Conservation (phyloP, 2,888 invertebrate genomes). For the Lingula anatina region DNA sequence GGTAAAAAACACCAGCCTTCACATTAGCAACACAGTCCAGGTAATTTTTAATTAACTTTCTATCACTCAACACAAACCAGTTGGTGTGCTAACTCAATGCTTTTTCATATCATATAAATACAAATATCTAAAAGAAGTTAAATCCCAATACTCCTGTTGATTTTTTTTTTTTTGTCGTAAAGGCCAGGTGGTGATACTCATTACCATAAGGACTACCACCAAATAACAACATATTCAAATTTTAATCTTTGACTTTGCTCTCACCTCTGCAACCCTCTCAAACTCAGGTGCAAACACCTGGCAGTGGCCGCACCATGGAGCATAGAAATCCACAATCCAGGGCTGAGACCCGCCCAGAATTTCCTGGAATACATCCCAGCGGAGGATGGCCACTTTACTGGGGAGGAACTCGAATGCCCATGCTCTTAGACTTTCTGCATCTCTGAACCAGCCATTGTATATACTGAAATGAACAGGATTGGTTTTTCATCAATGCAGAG, state of each 20-base stretch:
- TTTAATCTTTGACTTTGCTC: no score
- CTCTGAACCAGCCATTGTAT: slow-evolving; percentile 62
- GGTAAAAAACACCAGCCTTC: no score
- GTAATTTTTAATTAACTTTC: no score
- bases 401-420: slow-evolving; percentile 66
- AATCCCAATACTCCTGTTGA: no score
- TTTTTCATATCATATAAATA: no score
- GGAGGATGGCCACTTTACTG: slow-evolving; percentile 53
- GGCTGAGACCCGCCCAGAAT: slow-evolving; percentile 57
- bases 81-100: no score
- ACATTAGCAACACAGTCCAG: no score
- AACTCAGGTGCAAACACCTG: slow-evolving; percentile 66
- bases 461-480: slow-evolving; percentile 50
- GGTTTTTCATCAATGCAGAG: no score
- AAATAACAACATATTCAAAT: not conserved
- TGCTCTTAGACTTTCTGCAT: slow-evolving; percentile 60
- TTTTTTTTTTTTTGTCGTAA: no score
- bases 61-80: no score
- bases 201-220: not conserved
- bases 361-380: slow-evolving; percentile 43
- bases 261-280: slow-evolving; percentile 62
- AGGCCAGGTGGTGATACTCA: not conserved
- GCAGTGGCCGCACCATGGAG: slow-evolving; percentile 58
- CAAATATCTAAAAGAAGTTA: no score
- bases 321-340: slow-evolving; percentile 54